These are phyloP conservation scores for Pandion haliaetus DNA, from an alignment of 2,113 vertebrate species.

Conservation along the genomic window DNA sequence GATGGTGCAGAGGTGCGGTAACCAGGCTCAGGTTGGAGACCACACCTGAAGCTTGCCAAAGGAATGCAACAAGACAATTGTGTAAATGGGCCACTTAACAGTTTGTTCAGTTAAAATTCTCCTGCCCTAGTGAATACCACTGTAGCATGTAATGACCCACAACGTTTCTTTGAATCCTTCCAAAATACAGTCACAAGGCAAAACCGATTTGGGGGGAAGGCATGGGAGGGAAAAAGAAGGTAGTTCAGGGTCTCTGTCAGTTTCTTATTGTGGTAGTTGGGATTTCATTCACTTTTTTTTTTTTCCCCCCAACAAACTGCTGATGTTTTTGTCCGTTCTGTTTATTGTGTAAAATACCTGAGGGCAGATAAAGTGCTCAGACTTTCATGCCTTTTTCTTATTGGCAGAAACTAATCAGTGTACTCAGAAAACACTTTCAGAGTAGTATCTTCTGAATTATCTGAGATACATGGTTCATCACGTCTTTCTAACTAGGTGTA, in stretches of 20 bases:
- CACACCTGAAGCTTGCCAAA: background rate
- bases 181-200: background rate
- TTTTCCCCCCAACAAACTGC: accelerated
- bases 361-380: background rate
- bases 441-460: background rate
- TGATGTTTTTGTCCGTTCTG: background rate
- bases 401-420: background rate
- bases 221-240: background rate
- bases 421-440: background rate
- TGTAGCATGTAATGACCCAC: background rate
- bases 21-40: background rate
- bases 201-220: accelerated
- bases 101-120: background rate
- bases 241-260: background rate
- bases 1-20: background rate
- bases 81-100: background rate
- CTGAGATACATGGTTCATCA: background rate
- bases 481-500: background rate
- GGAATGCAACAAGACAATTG: background rate
- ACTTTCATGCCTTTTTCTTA: background rate
- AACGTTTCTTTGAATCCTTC: background rate
- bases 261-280: background rate
- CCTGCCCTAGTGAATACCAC: background rate
- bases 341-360: background rate
- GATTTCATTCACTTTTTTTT: background rate